These are phyloP conservation scores for Marmota monax DNA, from an alignment of 2,113 vertebrate species.

Conservation along the genomic window DNA sequence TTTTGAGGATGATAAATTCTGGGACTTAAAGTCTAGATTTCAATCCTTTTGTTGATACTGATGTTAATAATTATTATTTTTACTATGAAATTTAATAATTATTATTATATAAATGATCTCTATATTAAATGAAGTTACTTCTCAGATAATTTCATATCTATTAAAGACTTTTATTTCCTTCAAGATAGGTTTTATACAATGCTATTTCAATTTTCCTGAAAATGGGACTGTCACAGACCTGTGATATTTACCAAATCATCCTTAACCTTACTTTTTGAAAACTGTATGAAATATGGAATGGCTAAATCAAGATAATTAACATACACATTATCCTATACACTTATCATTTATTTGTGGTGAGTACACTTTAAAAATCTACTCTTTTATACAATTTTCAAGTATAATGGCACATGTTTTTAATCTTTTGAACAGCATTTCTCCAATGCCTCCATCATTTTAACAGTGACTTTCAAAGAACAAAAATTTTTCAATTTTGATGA, in stretches of 20 bases:
- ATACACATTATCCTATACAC: background rate
- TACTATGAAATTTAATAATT: slow-evolving; percentile 46
- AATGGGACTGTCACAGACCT: slow-evolving; percentile 40
- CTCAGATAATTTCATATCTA: slow-evolving; percentile 30
- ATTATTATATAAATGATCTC: background rate
- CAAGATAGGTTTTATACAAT: slow-evolving; percentile 14
- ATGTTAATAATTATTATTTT: slow-evolving; percentile 55
- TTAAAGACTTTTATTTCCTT: slow-evolving; percentile 46
- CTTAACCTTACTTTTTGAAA: slow-evolving; percentile 22
- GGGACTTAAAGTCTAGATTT: slow-evolving; percentile 36
- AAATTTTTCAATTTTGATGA: background rate
- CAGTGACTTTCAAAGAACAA: background rate
- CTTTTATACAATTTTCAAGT: background rate
- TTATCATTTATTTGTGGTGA: background rate
- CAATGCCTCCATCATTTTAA: background rate
- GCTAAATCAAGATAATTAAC: background rate
- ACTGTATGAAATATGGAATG: background rate
- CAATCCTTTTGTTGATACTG: background rate
- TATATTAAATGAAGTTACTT: slow-evolving; percentile 18
- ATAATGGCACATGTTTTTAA: background rate
- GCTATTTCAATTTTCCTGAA: slow-evolving; percentile 47
- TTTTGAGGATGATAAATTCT: slow-evolving; percentile 60
- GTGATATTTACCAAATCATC: slow-evolving; percentile 56
- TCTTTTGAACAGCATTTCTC: background rate
- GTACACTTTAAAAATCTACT: background rate